Evolutionary conservation across 2,888 invertebrate genomes (phyloP).

Genomic region (Beris chalybata): DNA sequence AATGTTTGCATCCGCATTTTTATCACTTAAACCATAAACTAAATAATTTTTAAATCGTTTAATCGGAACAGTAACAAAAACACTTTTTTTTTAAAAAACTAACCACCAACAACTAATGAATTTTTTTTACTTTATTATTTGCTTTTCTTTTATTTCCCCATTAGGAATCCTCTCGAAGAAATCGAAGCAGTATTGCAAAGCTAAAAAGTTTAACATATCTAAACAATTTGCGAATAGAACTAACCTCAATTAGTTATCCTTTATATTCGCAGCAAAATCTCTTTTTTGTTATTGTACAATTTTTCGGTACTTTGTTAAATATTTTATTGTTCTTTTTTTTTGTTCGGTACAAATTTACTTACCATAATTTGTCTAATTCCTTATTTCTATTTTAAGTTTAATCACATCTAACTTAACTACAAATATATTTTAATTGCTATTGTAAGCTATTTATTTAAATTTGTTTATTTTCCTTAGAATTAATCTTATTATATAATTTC

Average conservation of each 20-base stretch:
- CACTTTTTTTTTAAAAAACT: conserved; percentile 19
- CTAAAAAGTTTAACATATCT: conserved; percentile 45
- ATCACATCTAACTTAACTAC: conserved; percentile 5
- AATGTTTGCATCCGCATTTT: too few relatives aligned
- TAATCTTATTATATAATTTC: neutral
- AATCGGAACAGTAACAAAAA: too few relatives aligned
- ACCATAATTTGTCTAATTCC: neutral
- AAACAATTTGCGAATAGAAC: neutral
- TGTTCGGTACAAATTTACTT: conserved; percentile 4
- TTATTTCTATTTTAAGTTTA: neutral
- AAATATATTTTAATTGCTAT: neutral
- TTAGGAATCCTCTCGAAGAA: conserved; percentile 57
- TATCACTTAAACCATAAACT: too few relatives aligned
- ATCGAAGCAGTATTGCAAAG: conserved; percentile 57
- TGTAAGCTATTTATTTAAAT: neutral
- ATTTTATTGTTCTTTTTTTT: conserved; percentile 11
- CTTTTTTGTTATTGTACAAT: neutral
- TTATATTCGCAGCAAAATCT: neutral
- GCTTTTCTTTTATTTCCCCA: conserved; percentile 43
- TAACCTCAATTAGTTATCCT: too few relatives aligned
- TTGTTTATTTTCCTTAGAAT: neutral
- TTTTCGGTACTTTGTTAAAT: neutral
- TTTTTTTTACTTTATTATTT: conserved; percentile 37
- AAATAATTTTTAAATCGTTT: too few relatives aligned
- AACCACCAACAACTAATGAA: conserved; percentile 29